Evolutionary conservation across 2,797 vertebrate genomes (phyloP).

Genomic region (Acipenser transmontanus): DNA sequence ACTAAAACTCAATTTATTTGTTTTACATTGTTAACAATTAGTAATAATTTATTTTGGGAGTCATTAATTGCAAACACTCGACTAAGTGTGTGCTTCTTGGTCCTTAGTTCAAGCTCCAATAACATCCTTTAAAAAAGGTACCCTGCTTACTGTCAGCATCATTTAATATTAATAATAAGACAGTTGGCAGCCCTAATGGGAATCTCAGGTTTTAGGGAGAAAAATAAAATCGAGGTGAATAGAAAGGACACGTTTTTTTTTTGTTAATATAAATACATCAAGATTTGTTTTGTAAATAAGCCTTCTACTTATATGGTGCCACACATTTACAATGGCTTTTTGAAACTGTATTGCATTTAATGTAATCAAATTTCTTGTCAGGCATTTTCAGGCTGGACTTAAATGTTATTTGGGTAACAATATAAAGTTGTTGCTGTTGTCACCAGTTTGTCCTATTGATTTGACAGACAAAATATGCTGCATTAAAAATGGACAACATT

Average conservation of each 20-base stretch:
- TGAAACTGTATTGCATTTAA: no score
- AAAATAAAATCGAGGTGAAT: background rate
- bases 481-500: no score
- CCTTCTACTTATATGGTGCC: no score
- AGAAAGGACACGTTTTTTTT: slow-evolving; percentile 21
- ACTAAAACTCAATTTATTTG: no score
- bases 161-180: slow-evolving; percentile 9
- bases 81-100: slow-evolving; percentile 22
- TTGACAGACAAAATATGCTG: no score
- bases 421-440: no score
- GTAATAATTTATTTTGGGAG: slow-evolving; percentile 45
- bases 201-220: slow-evolving; percentile 16
- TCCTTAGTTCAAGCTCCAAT: slow-evolving; percentile 48
- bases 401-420: no score
- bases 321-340: no score
- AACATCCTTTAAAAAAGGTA: slow-evolving; percentile 20
- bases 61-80: slow-evolving; percentile 49
- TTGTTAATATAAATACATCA: slow-evolving; percentile 6
- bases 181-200: slow-evolving; percentile 14
- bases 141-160: slow-evolving; percentile 7
- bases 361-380: no score
- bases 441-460: no score
- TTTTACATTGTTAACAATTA: background rate
- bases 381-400: no score
- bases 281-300: slow-evolving; percentile 20